Percentiles rank a stretch among this genome's conserved stretches.
Evolutionary conservation across 2,888 invertebrate species (phyloP).

Genomic region (Metopia argyrocephala): DNA sequence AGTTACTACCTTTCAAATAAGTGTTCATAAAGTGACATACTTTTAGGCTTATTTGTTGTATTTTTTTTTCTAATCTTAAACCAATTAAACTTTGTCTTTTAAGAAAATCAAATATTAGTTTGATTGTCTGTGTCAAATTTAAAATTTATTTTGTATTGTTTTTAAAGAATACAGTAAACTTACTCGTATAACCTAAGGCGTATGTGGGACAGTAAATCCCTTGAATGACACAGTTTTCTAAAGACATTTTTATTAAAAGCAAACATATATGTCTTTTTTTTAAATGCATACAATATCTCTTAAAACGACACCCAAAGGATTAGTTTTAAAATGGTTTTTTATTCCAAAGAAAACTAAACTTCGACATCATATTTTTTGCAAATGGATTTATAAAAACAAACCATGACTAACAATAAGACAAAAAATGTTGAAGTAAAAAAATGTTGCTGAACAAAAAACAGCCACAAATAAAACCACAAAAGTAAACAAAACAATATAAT

Average conservation of each 20-base stretch:
- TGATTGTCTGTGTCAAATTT: not conserved
- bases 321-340: constrained; percentile 66
- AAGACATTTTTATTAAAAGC: constrained; percentile 20
- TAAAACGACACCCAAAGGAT: constrained; percentile 75
- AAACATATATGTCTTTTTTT: constrained; percentile 36
- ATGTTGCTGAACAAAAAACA: constrained; percentile 26
- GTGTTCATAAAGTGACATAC: not conserved
- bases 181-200: constrained; percentile 18
- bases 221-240: constrained; percentile 59
- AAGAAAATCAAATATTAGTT: no score
- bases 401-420: constrained; percentile 61
- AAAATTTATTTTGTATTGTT: not conserved
- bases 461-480: constrained; percentile 62
- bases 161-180: no score
- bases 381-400: constrained; percentile 5
- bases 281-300: constrained; percentile 69
- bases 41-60: constrained; percentile 9
- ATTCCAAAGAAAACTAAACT: constrained; percentile 72
- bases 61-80: no score
- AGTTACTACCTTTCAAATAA: not conserved
- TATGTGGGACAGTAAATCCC: constrained; percentile 48
- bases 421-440: not conserved
- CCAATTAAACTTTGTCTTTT: no score
- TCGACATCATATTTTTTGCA: constrained; percentile 36
- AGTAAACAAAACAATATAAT: constrained; percentile 45